Percentiles rank a stretch among this genome's conserved stretches.
Evolutionary conservation across 92 coral and sea anemone genomes (phyloP).

Genomic region (Siderastrea siderea): DNA sequence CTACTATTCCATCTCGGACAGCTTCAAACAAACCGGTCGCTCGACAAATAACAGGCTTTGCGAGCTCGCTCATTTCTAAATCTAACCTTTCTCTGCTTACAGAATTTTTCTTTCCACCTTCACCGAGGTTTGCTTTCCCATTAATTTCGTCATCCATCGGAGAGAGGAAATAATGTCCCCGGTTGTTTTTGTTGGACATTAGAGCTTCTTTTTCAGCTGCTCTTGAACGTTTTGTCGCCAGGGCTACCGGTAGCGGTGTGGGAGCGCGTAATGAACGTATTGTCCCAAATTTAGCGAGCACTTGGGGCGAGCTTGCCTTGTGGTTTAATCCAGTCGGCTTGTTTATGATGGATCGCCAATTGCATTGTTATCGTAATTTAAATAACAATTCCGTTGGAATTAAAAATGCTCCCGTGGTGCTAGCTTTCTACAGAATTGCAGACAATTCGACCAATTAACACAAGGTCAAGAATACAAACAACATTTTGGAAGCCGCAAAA

Average conservation of each 20-base stretch:
- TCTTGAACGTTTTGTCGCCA: constrained; percentile 9
- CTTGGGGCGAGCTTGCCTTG: neutral
- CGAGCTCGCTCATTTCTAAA: constrained; percentile 56
- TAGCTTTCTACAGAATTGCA: neutral
- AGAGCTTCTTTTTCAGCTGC: constrained; percentile 2
- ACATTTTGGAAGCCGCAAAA: neutral
- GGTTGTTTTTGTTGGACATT: constrained; percentile 3
- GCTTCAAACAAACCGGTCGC: constrained; percentile 62
- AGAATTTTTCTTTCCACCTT: neutral
- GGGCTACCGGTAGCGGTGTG: neutral
- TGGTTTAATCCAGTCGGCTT: neutral
- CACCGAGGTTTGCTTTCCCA: neutral
- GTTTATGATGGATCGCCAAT: neutral
- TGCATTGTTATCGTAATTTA: constrained; percentile 18
- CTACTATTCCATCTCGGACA: constrained; percentile 66
- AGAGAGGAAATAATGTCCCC: neutral
- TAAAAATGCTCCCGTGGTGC: neutral
- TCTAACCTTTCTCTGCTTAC: constrained; percentile 28
- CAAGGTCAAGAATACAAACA: too few relatives aligned
- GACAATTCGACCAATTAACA: too few relatives aligned
- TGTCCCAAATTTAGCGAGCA: neutral
- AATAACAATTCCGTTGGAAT: neutral
- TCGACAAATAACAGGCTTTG: constrained; percentile 16
- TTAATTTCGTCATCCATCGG: constrained; percentile 18
- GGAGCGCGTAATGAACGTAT: neutral